These are phyloP conservation scores for Xenopus petersii DNA, from an alignment of 2,797 vertebrate species.

Conservation along the genomic window DNA sequence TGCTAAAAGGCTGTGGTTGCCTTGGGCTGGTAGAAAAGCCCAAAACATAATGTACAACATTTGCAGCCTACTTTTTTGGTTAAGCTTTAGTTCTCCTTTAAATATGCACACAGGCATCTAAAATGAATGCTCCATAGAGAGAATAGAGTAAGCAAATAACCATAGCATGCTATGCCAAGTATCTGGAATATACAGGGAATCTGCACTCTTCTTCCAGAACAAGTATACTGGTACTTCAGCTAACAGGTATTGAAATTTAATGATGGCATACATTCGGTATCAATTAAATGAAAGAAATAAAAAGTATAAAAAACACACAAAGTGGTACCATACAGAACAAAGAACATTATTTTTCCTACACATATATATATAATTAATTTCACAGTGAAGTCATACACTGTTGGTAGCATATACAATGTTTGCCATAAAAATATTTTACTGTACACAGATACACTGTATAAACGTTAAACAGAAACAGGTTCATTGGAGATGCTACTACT, in stretches of 20 bases:
- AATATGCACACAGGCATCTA: conserved; percentile 17
- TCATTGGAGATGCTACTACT: conserved; percentile 61
- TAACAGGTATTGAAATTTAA: conserved; percentile 4
- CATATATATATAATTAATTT: conserved; percentile 56
- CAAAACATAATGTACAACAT: too few relatives aligned
- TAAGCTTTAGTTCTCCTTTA: background rate
- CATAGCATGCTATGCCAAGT: too few relatives aligned
- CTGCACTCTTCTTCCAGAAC: background rate
- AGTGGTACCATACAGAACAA: conserved; percentile 58
- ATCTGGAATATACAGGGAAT: too few relatives aligned
- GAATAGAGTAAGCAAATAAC: too few relatives aligned
- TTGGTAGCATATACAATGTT: conserved; percentile 95
- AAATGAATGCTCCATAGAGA: too few relatives aligned
- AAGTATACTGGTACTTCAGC: conserved; percentile 16
- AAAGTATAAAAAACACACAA: conserved; percentile 56
- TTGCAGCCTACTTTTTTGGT: too few relatives aligned
- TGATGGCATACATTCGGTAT: conserved; percentile 18
- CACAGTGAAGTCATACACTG: conserved; percentile 67
- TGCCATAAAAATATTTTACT: conserved; percentile 94
- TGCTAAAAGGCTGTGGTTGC: too few relatives aligned
- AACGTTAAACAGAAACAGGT: conserved; percentile 67
- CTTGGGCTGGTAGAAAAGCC: too few relatives aligned
- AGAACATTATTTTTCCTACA: conserved; percentile 57
- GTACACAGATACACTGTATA: conserved; percentile 82
- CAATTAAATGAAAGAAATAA: conserved; percentile 51